Percentiles rank a stretch among this genome's conserved stretches.
Conservation (phyloP, 2,113 vertebrate species). For the Archocentrus centrarchus region DNA sequence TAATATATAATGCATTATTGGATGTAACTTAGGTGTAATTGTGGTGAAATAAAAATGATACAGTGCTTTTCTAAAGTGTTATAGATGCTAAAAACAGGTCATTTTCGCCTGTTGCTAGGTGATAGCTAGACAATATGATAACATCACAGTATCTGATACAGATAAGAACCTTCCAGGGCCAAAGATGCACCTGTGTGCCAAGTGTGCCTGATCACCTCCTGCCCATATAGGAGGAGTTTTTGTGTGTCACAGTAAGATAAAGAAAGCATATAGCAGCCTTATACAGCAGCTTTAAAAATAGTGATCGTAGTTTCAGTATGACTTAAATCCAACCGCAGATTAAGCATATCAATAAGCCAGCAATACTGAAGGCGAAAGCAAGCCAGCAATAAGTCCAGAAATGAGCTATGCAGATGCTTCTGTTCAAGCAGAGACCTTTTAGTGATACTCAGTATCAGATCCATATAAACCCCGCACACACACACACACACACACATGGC, state of each 20-base stretch:
- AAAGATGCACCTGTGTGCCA: background rate
- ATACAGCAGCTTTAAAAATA: background rate
- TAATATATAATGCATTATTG: too few relatives aligned
- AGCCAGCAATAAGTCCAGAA: background rate
- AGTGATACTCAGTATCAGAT: background rate
- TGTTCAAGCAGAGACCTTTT: background rate
- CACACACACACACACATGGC: background rate
- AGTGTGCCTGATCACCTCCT: rapidly evolving
- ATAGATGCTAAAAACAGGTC: background rate
- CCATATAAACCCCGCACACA: background rate
- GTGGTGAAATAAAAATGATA: background rate
- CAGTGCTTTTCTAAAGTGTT: rapidly evolving
- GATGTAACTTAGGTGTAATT: too few relatives aligned
- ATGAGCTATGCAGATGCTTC: background rate
- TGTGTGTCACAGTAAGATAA: background rate
- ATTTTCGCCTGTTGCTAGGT: background rate
- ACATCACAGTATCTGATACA: background rate
- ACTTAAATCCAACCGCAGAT: background rate
- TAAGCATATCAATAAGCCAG: rapidly evolving
- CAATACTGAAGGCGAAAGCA: background rate
- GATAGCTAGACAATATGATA: background rate
- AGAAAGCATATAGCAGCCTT: background rate
- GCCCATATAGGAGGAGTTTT: background rate
- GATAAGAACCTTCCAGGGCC: background rate
- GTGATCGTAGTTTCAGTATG: background rate